A percentile compares a stretch with the other conserved stretches of the same genome.
phyloP scores from a whole-genome alignment of 2,797 vertebrate species.

The Ibycter americanus region DNA sequence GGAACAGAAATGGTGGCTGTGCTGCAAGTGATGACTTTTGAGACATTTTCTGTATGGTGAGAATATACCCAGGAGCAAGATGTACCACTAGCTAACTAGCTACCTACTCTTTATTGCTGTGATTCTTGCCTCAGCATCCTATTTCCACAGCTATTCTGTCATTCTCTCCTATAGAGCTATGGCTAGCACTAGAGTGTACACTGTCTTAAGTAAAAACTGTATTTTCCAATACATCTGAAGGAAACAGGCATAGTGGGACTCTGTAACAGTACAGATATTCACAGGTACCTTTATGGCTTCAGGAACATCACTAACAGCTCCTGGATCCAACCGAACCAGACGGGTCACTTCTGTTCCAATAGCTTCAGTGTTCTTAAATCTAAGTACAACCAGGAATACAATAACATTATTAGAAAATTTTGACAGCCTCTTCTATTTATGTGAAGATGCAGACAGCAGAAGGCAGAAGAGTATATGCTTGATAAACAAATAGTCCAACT shows the following conservation, averaged over 20 bases:
- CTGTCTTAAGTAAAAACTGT: background rate
- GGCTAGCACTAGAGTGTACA: background rate
- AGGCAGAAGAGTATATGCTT: background rate
- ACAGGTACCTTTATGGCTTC: constrained; percentile 91
- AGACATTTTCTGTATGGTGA: background rate
- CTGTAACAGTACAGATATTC: background rate
- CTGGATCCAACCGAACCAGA: constrained; percentile 92
- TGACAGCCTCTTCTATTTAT: background rate
- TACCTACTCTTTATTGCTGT: background rate
- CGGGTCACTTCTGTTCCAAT: constrained; percentile 95
- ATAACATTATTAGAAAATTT: background rate
- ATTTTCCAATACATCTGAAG: background rate
- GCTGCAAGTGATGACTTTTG: background rate
- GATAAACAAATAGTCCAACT: background rate
- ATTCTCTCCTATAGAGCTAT: background rate
- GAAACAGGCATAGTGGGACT: background rate
- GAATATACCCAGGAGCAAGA: background rate
- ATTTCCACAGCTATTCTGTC: background rate
- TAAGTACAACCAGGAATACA: constrained; percentile 47
- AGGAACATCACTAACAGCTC: constrained; percentile 91
- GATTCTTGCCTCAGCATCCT: background rate
- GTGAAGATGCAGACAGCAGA: background rate
- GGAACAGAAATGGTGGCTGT: background rate
- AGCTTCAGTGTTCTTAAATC: constrained; percentile 97
- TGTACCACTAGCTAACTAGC: background rate